Base-by-base conservation (phyloP, 2,888 invertebrate genomes). In the Pollenia griseotomentosa region DNA sequence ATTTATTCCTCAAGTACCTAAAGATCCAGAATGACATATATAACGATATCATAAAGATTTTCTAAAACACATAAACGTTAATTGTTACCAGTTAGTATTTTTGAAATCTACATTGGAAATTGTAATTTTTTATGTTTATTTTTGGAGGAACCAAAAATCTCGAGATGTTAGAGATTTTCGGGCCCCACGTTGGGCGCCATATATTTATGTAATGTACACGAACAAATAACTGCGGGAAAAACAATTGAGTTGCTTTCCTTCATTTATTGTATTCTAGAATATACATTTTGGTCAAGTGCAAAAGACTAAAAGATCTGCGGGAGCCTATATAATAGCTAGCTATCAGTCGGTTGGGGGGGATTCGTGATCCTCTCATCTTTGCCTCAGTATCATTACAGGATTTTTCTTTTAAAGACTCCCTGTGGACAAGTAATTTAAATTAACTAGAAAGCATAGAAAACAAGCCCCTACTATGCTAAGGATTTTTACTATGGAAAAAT, bases 121-220 rank as follows among this genome's bases (percentile, higher is more conserved):
- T 33, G 33, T 33, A 33, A 33, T 33, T 33, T 23, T 33, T 33
- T 33, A 33, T 33, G 4, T 33, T 33, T 33, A 33, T 33, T 33
- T 2, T 33, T 33, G 33, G 33, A n/a, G 51, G 51, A 51, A 51
- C 51, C 51, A 51, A 51, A 51, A 51, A 51, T 51, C 51, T 14
- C 12, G 7, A 51, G 12, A 51, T 51, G 51, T 14, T 14, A 14
- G 1, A 12, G 51, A 51, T 51, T 51, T 51, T 51, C n/a, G 33
- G 14, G 51, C 51, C 51, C 51, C 51, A 51, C 51, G 51, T 51
- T 51, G 51, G 51, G 51, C 51, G 51, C 51, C 51, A 51, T 51
- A 14, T 51, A 33, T 51, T 51, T 51, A 14, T 51, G 51, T 51
- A 51, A 51, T 51, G 51, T 51, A 8, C n/a, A 51, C 51, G 51